Evolutionary conservation across 2,888 invertebrate species (phyloP).

Genomic region (Cataglyphis rosenhaueri): DNA sequence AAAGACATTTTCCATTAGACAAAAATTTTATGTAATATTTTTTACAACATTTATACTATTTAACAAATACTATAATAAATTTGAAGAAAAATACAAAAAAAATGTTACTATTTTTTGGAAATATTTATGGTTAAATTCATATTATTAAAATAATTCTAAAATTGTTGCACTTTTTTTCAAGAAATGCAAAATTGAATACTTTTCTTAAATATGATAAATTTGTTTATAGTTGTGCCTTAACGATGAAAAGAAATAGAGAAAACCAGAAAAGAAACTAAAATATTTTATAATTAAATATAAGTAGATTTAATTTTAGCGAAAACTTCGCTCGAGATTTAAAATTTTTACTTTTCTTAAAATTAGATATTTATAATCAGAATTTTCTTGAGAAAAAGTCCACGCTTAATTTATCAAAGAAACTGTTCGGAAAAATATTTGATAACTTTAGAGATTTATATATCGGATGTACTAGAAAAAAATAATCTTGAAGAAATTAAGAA

Average conservation of each 20-base stretch:
- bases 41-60: background rate
- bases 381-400: background rate
- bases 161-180: slow-evolving; percentile 10
- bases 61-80: background rate
- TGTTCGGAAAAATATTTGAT: background rate
- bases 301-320: background rate
- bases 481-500: slow-evolving; percentile 9
- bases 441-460: background rate
- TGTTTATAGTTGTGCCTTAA: background rate
- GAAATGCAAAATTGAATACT: background rate
- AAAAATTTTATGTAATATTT: background rate
- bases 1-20: background rate
- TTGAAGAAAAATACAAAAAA: background rate
- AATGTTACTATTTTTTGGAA: background rate
- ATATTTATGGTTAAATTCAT: background rate
- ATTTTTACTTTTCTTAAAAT: background rate
- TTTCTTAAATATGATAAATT: background rate
- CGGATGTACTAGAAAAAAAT: background rate
- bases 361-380: background rate
- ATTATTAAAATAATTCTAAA: background rate
- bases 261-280: background rate
- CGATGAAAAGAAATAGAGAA: background rate
- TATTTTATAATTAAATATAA: background rate
- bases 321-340: background rate
- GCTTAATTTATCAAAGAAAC: background rate